Conservation (phyloP, 2,888 invertebrate genomes). For the Drosophila suboccidentalis region DNA sequence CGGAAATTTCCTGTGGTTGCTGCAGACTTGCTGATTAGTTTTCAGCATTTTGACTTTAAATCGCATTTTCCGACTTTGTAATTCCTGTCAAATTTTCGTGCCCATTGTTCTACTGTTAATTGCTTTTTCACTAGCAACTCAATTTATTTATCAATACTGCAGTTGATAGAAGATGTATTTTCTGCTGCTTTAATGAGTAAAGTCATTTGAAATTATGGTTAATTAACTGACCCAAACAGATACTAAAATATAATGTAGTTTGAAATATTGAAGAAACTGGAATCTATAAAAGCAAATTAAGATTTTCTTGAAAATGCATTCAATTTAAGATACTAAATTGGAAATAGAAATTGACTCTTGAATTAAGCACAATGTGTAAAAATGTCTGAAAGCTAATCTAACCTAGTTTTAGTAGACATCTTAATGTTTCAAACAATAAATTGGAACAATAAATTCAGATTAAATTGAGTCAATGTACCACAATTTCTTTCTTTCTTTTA, state of each 20-base stretch:
- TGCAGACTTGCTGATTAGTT: conserved; percentile 60
- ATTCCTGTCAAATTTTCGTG: conserved; percentile 38
- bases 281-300: too few species aligned
- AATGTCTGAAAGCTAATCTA: too few species aligned
- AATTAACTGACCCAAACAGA: conserved; percentile 4
- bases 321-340: too few species aligned
- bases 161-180: conserved; percentile 7
- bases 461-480: neutral
- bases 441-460: neutral
- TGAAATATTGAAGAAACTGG: too few species aligned
- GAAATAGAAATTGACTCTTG: too few species aligned
- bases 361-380: too few species aligned
- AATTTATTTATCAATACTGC: conserved; percentile 4
- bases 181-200: neutral
- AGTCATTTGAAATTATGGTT: neutral
- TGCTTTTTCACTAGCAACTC: conserved; percentile 44
- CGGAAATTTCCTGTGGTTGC: conserved; percentile 26
- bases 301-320: too few species aligned
- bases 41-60: conserved; percentile 32
- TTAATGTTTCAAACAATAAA: neutral
- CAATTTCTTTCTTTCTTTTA: too few species aligned
- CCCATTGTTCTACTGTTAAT: conserved; percentile 53
- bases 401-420: neutral
- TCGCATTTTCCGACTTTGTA: conserved; percentile 12
- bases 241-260: neutral